phyloP scores from a whole-genome alignment of 1,140 invertebrate species.

The Hycleus phaleratus region DNA sequence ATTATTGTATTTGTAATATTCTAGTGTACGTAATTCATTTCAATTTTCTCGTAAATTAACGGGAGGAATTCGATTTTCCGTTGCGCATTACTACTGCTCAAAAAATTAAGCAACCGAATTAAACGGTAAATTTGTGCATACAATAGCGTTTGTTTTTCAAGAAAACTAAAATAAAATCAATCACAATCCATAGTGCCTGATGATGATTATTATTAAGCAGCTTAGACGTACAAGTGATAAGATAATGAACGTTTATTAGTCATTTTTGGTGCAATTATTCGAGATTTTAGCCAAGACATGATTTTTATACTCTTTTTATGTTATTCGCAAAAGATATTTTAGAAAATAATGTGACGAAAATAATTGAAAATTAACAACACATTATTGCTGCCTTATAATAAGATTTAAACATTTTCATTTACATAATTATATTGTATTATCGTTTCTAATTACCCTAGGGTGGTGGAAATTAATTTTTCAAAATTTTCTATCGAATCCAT shows the following conservation, averaged over 20 bases:
- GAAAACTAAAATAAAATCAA: conserved; percentile 5
- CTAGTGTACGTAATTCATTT: too few relatives aligned
- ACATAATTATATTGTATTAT: too few relatives aligned
- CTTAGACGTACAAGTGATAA: conserved; percentile 24
- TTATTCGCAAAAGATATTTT: not conserved
- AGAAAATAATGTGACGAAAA: not conserved
- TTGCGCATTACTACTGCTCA: too few relatives aligned
- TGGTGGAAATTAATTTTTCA: not conserved
- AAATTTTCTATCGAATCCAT: too few relatives aligned
- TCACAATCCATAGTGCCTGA: conserved; percentile 27
- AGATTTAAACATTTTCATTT: too few relatives aligned
- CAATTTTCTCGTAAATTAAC: too few relatives aligned
- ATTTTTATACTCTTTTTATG: not conserved
- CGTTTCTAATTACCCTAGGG: not conserved
- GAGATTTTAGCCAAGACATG: not conserved
- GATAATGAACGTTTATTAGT: conserved; percentile 16
- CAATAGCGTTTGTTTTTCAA: too few relatives aligned
- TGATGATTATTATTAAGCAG: conserved; percentile 5
- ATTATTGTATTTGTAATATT: conserved; percentile 1
- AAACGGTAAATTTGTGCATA: too few relatives aligned
- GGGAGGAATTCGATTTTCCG: too few relatives aligned
- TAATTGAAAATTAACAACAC: not conserved
- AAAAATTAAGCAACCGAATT: too few relatives aligned
- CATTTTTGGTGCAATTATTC: conserved; percentile 21
- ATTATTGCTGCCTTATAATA: conserved; percentile 9